These are phyloP conservation scores for Octopus bimaculoides DNA, from an alignment of 1,140 invertebrate genomes.

Conservation along the genomic window DNA sequence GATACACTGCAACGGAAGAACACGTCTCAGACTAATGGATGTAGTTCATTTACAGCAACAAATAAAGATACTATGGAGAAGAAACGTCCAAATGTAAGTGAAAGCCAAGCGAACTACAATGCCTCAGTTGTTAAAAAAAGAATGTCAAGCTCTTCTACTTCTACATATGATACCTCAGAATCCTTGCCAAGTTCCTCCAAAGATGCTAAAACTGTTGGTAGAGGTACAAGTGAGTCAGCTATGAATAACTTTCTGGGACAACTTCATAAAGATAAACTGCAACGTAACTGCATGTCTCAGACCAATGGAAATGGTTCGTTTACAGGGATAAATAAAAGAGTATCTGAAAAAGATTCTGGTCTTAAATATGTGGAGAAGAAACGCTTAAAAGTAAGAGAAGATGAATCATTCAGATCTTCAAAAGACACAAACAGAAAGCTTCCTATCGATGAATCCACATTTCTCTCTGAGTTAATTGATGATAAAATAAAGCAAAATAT, in stretches of 20 bases:
- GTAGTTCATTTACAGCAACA: background rate
- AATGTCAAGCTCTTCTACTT: background rate
- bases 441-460: too few species aligned
- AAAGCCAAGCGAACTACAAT: background rate
- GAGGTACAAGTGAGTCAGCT: background rate
- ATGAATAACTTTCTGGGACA: background rate
- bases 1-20: background rate
- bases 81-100: background rate
- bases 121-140: background rate
- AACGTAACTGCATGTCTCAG: background rate
- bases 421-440: too few species aligned
- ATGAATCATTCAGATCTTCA: too few species aligned
- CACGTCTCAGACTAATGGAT: background rate
- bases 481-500: too few species aligned
- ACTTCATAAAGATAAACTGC: background rate
- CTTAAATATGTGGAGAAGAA: too few species aligned
- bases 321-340: too few species aligned
- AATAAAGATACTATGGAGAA: background rate
- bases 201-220: background rate
- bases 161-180: background rate
- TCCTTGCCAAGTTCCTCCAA: background rate
- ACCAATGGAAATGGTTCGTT: background rate
- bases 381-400: too few species aligned
- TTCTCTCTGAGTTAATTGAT: too few species aligned
- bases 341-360: too few species aligned